A percentile compares a stretch with the other conserved stretches of the same genome.
Conservation (phyloP, 2,888 invertebrate species). For the Steinernema carpocapsae region DNA sequence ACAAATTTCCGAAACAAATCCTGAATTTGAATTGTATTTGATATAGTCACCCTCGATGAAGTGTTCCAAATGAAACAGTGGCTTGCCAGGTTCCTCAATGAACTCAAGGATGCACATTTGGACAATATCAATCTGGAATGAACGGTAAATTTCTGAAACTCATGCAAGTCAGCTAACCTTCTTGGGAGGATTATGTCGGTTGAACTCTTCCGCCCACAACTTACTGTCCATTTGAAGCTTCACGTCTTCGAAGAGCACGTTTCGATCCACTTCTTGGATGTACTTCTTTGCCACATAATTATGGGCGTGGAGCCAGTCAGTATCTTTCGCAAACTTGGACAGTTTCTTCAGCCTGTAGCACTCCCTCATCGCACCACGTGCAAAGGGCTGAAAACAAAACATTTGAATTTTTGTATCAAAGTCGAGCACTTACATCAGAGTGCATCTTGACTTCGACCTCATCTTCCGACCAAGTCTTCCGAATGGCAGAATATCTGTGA, state of each 20-base stretch:
- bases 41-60: conserved; percentile 74
- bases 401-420: no score
- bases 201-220: conserved; percentile 75
- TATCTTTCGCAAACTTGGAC: conserved; percentile 68
- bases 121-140: conserved; percentile 72
- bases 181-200: conserved; percentile 74
- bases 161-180: conserved; percentile 69
- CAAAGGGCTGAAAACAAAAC: conserved; percentile 72
- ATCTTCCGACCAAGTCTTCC: conserved; percentile 72
- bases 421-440: conserved; percentile 55
- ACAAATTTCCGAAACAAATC: conserved; percentile 73
- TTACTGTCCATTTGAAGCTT: conserved; percentile 75
- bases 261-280: conserved; percentile 70
- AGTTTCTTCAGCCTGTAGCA: conserved; percentile 73
- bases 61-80: conserved; percentile 73
- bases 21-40: conserved; percentile 75
- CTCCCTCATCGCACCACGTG: conserved; percentile 74
- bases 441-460: conserved; percentile 73
- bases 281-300: conserved; percentile 75
- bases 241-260: conserved; percentile 74
- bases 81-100: conserved; percentile 70
- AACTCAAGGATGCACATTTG: conserved; percentile 74
- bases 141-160: neutral
- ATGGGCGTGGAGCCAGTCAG: conserved; percentile 72
- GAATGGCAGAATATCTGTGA: conserved; percentile 73